Base-by-base conservation (phyloP, 2,888 invertebrate species). In the Bruchidius siliquastri region DNA sequence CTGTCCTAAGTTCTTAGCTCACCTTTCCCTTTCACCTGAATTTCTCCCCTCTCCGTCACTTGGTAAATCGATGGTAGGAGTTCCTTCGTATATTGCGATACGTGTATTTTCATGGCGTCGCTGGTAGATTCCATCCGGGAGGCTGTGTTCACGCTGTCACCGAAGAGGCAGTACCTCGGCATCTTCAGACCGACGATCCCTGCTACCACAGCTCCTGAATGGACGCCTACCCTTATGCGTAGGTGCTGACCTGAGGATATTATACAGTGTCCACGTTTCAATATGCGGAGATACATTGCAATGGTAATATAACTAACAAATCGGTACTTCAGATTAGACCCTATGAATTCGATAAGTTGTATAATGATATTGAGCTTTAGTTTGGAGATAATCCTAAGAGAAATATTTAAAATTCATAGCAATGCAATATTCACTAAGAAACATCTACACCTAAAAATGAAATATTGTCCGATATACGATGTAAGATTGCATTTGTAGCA, bases 121-220 rank as follows among this genome's bases (percentile, higher is more conserved):
- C 96, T 95, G 0, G 96, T 96, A 0, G 96, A 95, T 84, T 97
- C 97, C 96, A 98, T 96, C 49, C 96, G 88, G 0, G 96, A 95
- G 0, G 97, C 97, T 0, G 95, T 96, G 83, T 96, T 96, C 0
- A 97, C 97, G 0, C 95, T 94, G 83, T 96, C 96, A 0, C 97
- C 97, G 83, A 97, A 97, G 0, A 95, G 88, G 81, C 95, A 95
- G 85, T 93, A 94, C 67, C 93, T 87, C 0, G 97, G 97, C 96
- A 97, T 97, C 88, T 97, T 97, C 8, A 97, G 87, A 0, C 97
- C 97, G 0, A 97, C 96, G 66, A 97, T 96, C 0, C 97, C 97
- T 0, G 97, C 97, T 0, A 97, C 96, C 0, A 97, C 96, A 0
- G 95, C 94, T 0, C 97, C 97, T 0, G 95, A 95, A 85, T 97